These are phyloP conservation scores for Volucella zonaria DNA, from an alignment of 2,888 invertebrate genomes.

Conservation along the genomic window DNA sequence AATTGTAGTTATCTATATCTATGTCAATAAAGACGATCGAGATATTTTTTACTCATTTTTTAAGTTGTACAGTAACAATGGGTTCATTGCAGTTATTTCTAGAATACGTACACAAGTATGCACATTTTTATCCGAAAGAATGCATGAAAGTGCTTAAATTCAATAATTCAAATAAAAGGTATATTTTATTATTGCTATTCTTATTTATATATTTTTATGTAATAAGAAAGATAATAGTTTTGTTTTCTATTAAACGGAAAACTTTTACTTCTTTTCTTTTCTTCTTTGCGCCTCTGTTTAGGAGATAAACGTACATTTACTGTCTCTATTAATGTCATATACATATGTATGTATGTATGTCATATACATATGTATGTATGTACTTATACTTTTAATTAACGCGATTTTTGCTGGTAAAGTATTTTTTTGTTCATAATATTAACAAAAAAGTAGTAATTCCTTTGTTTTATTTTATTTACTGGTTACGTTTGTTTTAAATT, in stretches of 20 bases:
- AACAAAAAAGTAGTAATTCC: slow-evolving; percentile 8
- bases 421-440: not conserved
- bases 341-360: slow-evolving; percentile 3
- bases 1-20: slow-evolving; percentile 31
- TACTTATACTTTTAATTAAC: not conserved
- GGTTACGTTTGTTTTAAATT: not conserved
- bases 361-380: not conserved
- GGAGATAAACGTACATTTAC: not conserved
- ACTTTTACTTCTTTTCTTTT: slow-evolving; percentile 39
- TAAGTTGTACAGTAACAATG: slow-evolving; percentile 41
- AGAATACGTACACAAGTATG: slow-evolving; percentile 1
- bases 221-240: slow-evolving; percentile 8
- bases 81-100: slow-evolving; percentile 27
- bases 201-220: not conserved
- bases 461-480: slow-evolving; percentile 13
- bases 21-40: not conserved
- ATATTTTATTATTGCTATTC: not conserved
- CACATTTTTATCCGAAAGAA: slow-evolving; percentile 27
- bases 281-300: not conserved
- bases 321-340: not conserved
- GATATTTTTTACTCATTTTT: slow-evolving; percentile 18
- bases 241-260: slow-evolving; percentile 59
- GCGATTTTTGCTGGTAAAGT: not conserved
- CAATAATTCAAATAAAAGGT: slow-evolving; percentile 4
- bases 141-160: slow-evolving; percentile 40